A percentile compares a stretch with the other conserved stretches of the same genome.
These are phyloP conservation scores for Lamprotornis superbus DNA, from an alignment of 2,113 vertebrate species.

Conservation along the genomic window DNA sequence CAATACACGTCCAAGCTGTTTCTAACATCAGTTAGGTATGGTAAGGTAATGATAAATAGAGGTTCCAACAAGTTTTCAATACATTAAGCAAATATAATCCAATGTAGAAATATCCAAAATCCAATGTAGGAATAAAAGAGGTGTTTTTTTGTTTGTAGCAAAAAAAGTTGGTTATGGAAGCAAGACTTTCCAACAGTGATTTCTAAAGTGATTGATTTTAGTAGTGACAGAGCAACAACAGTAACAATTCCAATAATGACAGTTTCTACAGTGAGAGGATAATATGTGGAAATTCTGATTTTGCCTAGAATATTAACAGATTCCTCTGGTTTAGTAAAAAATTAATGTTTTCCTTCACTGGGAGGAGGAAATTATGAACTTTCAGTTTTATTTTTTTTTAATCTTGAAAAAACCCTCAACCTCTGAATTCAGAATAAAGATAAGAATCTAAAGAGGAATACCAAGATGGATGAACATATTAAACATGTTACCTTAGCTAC, in stretches of 20 bases:
- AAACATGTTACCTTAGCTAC: background rate
- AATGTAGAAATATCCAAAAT: background rate
- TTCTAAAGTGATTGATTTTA: background rate
- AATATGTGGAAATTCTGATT: background rate
- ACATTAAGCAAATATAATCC: background rate
- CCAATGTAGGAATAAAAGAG: background rate
- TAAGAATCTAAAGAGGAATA: background rate
- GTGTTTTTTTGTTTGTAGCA: background rate
- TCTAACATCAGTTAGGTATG: background rate
- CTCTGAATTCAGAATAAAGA: background rate
- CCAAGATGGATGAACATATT: background rate
- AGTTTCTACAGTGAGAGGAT: background rate
- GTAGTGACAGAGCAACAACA: background rate
- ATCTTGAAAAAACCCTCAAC: background rate
- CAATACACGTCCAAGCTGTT: accelerated
- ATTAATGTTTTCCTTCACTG: background rate
- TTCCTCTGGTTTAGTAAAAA: background rate
- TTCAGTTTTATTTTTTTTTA: background rate
- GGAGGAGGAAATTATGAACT: background rate
- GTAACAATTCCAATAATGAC: background rate
- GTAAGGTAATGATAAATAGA: background rate
- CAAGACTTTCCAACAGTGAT: background rate
- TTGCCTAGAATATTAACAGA: background rate
- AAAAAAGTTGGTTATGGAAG: background rate
- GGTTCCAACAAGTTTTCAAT: background rate